These are phyloP conservation scores for Leptonema lineaticorne DNA, from an alignment of 1,140 invertebrate genomes.

Conservation along the genomic window DNA sequence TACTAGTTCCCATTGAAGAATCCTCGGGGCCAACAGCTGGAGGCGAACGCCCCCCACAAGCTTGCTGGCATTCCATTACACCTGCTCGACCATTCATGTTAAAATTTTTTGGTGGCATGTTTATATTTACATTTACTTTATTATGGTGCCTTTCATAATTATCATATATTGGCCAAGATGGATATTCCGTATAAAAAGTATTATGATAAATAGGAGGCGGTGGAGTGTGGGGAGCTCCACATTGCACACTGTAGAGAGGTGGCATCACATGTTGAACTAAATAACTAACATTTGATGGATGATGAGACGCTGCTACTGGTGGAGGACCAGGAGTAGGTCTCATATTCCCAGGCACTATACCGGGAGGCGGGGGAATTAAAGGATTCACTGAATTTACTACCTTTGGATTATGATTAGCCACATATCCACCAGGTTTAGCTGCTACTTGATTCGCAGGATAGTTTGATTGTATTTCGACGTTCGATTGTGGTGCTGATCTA, in stretches of 20 bases:
- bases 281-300: constrained; percentile 54
- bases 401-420: constrained; percentile 36
- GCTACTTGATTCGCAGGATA: constrained; percentile 12
- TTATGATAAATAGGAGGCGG: constrained; percentile 46
- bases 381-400: constrained; percentile 15
- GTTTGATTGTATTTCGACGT: not conserved
- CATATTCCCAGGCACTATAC: constrained; percentile 24
- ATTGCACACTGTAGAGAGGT: constrained; percentile 45
- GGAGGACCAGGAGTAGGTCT: constrained; percentile 29
- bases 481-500: not conserved
- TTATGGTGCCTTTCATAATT: constrained; percentile 46
- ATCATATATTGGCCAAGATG: constrained; percentile 53
- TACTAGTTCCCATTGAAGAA: constrained; percentile 4
- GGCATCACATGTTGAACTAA: constrained; percentile 51
- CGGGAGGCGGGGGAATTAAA: constrained; percentile 18
- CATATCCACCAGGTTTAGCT: not conserved
- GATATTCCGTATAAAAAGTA: constrained; percentile 48
- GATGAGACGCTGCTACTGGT: constrained; percentile 33
- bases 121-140: constrained; percentile 52
- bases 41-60: constrained; percentile 33
- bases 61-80: constrained; percentile 39
- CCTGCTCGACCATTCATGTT: constrained; percentile 46
- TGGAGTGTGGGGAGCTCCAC: constrained; percentile 33
- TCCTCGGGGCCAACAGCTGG: constrained; percentile 4
- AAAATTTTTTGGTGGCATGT: constrained; percentile 50